Percentiles rank a stretch among this genome's conserved stretches.
Evolutionary conservation across 2,888 invertebrate species (phyloP).

Genomic region (Drosophila nr. perissopoda): DNA sequence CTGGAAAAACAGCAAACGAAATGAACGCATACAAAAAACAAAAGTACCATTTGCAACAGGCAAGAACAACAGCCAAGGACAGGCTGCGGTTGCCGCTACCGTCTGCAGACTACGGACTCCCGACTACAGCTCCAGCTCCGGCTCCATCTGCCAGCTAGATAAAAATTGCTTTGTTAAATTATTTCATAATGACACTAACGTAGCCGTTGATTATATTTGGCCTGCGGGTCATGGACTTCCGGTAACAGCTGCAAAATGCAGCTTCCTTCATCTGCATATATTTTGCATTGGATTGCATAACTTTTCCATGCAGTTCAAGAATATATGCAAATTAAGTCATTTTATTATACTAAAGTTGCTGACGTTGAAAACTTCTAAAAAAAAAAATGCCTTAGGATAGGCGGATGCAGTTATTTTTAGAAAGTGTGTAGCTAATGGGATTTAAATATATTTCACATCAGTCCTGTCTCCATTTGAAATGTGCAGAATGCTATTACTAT

Average conservation of each 20-base stretch:
- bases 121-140: conserved; percentile 1
- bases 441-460: background rate
- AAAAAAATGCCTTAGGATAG: background rate
- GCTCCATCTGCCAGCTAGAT: conserved; percentile 35
- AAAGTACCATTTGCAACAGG: conserved; percentile 45
- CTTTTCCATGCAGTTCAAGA: conserved; percentile 14
- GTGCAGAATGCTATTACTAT: background rate
- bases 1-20: conserved; percentile 56
- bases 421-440: background rate
- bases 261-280: conserved; percentile 48
- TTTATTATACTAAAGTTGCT: background rate
- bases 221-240: conserved; percentile 75
- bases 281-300: conserved; percentile 19
- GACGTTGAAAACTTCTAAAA: background rate
- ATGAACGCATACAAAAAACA: conserved; percentile 75
- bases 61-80: conserved; percentile 54
- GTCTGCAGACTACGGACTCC: conserved; percentile 23
- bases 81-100: conserved; percentile 47
- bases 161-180: conserved; percentile 79
- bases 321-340: conserved; percentile 5
- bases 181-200: conserved; percentile 81
- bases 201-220: conserved; percentile 75
- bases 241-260: conserved; percentile 56
- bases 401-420: background rate
- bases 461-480: background rate